A percentile compares a stretch with the other conserved stretches of the same genome.
phyloP scores from a whole-genome alignment of 2,888 invertebrate genomes.

The Lochmaea crataegi region DNA sequence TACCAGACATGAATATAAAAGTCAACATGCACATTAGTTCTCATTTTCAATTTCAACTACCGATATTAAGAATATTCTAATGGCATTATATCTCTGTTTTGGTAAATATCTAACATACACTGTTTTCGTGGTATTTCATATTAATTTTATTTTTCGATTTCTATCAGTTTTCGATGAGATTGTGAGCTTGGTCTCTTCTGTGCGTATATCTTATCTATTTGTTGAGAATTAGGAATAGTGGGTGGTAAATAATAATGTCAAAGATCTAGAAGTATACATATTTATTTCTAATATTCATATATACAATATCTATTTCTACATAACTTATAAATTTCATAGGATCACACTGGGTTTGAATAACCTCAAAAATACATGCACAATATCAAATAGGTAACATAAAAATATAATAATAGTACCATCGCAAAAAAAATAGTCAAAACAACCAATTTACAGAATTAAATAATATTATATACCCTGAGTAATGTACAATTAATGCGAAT shows the following conservation, averaged over 20 bases:
- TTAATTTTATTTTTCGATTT: too few relatives aligned
- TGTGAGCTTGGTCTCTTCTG: too few relatives aligned
- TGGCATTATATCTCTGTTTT: too few relatives aligned
- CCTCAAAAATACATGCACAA: slow-evolving; percentile 63
- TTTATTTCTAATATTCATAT: slow-evolving; percentile 61
- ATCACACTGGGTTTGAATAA: slow-evolving; percentile 62
- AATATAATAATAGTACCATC: slow-evolving; percentile 21
- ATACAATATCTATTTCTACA: slow-evolving; percentile 59
- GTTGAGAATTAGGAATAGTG: too few relatives aligned
- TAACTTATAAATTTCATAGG: slow-evolving; percentile 57
- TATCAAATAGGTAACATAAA: slow-evolving; percentile 42
- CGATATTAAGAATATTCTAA: too few relatives aligned
- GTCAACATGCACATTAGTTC: too few relatives aligned
- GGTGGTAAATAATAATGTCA: background rate
- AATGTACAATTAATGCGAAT: slow-evolving; percentile 31
- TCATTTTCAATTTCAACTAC: too few relatives aligned
- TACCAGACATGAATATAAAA: too few relatives aligned
- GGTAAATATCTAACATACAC: too few relatives aligned
- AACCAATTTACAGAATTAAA: slow-evolving; percentile 28
- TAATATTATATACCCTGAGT: slow-evolving; percentile 44
- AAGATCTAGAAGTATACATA: slow-evolving; percentile 60
- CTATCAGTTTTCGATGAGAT: too few relatives aligned
- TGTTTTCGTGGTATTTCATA: too few relatives aligned
- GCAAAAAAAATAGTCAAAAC: slow-evolving; percentile 7
- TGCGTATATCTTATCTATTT: too few relatives aligned